Conservation (phyloP, 2,797 vertebrate species). For the Potorous gilbertii region DNA sequence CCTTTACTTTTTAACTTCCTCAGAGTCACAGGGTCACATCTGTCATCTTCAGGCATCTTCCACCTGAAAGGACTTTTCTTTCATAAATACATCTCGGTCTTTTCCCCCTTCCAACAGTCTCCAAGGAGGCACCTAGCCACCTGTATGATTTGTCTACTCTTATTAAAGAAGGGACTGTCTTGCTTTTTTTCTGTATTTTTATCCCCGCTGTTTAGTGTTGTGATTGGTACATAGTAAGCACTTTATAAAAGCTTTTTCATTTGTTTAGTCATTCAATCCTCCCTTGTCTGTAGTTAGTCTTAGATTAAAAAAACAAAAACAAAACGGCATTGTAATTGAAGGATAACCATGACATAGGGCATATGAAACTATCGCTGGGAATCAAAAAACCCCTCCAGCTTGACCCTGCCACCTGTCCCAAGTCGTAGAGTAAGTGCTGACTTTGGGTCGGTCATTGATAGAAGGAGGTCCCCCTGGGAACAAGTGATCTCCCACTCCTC, state of each 20-base stretch:
- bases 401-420: not conserved
- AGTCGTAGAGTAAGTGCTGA: not conserved
- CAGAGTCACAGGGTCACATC: not conserved
- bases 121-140: not conserved
- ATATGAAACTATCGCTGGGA: not conserved
- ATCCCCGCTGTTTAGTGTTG: not conserved
- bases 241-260: not conserved
- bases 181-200: not conserved
- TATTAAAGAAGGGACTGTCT: not conserved
- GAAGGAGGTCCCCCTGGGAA: not conserved
- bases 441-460: not conserved
- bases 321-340: not conserved
- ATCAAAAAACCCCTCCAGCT: not conserved
- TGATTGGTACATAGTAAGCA: not conserved
- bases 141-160: not conserved
- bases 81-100: not conserved
- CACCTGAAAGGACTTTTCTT: no score
- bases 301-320: not conserved
- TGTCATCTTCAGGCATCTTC: no score
- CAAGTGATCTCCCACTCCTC: not conserved
- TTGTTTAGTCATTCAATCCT: not conserved
- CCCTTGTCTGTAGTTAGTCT: not conserved
- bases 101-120: not conserved
- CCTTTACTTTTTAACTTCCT: not conserved
- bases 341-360: not conserved